Base-by-base conservation (phyloP, 2,888 invertebrate genomes). In the Chymomyza fuscimana region DNA sequence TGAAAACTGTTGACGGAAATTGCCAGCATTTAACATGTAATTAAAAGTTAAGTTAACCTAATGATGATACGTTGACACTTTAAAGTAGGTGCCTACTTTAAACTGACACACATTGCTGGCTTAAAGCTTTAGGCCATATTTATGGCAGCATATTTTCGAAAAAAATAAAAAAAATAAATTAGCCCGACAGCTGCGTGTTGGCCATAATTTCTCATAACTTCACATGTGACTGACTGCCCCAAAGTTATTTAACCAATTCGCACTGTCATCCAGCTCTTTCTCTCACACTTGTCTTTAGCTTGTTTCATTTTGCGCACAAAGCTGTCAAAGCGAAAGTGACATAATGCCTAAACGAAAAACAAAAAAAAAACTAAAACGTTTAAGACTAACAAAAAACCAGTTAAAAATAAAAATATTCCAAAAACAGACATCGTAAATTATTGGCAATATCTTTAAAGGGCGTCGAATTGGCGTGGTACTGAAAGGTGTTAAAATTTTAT, bases 251-350 rank as follows among this genome's bases (percentile, higher is more conserved):
- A 65, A 70, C 63, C 46, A 46, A 12, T 46, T 46, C 40, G 40
- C 40, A 46, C 54, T 54, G 16, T 54, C 22, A 54, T 16, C 54
- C 54, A 19, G 19, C 54, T 54, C 54, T 54, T 54, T 54, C 54
- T 54, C 54, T 10, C 19, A 54, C 22, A 22, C 54, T 54, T 54
- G 19, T 22, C 40, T 46, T 63, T 50, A 63, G 29, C 62, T 63
- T 40, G 25, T 50, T 60, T 60, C 51, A 68, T 29, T 66, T 63
- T 40, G 46, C 50, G 61, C 46, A 63, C 58, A 40, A 78, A 72
- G 73, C 22, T 67, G 67, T 80, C 74, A 72, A 74, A 73, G 63
- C 66, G 61, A 69, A 59, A 66, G 69, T 87, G 80, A 82, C 74
- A 87, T 82, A 83, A 87, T 73, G 64, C 60, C 25, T 63, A 74